These are phyloP conservation scores for Stichodactyla helianthus DNA, from an alignment of 64 coral and sea anemone species.

Conservation along the genomic window DNA sequence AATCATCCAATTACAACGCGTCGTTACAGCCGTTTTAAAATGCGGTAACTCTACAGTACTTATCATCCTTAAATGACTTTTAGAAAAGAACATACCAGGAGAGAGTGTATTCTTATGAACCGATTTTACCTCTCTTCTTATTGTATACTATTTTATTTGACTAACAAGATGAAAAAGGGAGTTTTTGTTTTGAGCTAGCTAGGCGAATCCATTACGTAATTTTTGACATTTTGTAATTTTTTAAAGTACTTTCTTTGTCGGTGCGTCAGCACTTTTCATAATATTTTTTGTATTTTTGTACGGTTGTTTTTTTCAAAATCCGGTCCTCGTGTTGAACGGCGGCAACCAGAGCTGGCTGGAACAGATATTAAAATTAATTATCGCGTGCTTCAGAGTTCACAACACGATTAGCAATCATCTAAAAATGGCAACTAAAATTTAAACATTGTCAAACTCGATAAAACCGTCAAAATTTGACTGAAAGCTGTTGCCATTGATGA, in stretches of 20 bases:
- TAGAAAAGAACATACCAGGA: too few species aligned
- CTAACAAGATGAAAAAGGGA: too few species aligned
- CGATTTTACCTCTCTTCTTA: too few species aligned
- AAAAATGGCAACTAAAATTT: neutral
- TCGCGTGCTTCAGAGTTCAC: neutral
- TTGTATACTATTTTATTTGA: too few species aligned
- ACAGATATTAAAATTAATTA: neutral
- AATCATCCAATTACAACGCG: too few species aligned
- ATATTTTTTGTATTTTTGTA: neutral
- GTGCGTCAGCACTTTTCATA: neutral
- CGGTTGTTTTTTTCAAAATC: neutral
- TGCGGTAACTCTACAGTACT: too few species aligned
- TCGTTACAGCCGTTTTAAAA: too few species aligned
- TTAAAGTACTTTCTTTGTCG: neutral
- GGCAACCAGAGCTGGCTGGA: neutral
- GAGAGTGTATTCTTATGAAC: too few species aligned
- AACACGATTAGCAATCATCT: neutral
- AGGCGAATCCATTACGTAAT: too few species aligned
- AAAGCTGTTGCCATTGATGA: neutral
- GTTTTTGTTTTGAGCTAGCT: too few species aligned
- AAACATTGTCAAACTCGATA: neutral
- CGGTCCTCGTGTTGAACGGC: neutral
- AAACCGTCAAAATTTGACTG: neutral
- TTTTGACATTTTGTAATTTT: too few species aligned
- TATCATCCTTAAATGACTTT: too few species aligned